phyloP scores from a whole-genome alignment of 2,797 vertebrate genomes.

The Micrastur ruficollis region DNA sequence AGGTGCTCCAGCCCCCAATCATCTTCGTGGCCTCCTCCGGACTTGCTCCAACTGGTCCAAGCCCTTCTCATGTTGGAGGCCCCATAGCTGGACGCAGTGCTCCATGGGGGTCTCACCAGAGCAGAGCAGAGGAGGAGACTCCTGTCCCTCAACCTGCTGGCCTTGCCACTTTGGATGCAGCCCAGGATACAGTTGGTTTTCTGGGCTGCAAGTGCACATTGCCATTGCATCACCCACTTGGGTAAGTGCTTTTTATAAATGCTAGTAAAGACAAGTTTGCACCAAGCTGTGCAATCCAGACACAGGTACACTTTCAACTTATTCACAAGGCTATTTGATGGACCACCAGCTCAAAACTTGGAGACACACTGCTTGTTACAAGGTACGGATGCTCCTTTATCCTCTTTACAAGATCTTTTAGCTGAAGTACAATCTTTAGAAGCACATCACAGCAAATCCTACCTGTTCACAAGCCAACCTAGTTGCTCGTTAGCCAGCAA shows the following conservation, averaged over 20 bases:
- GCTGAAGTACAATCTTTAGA: background rate
- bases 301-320: background rate
- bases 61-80: no score
- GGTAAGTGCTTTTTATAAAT: background rate
- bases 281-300: background rate
- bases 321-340: no score
- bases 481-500: background rate
- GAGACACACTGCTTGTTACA: background rate
- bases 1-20: no score
- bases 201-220: no score
- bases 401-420: background rate
- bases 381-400: background rate
- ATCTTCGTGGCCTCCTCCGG: no score
- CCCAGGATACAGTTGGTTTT: no score
- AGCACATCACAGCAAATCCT: background rate
- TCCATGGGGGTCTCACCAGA: no score
- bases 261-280: background rate
- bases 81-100: no score
- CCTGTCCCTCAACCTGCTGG: no score
- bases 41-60: no score
- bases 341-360: background rate
- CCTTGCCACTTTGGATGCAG: no score
- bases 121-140: no score
- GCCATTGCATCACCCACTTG: background rate
- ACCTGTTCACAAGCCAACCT: background rate